Base-by-base conservation (phyloP, 2,797 vertebrate genomes). In the Zenarchopterus dispar region DNA sequence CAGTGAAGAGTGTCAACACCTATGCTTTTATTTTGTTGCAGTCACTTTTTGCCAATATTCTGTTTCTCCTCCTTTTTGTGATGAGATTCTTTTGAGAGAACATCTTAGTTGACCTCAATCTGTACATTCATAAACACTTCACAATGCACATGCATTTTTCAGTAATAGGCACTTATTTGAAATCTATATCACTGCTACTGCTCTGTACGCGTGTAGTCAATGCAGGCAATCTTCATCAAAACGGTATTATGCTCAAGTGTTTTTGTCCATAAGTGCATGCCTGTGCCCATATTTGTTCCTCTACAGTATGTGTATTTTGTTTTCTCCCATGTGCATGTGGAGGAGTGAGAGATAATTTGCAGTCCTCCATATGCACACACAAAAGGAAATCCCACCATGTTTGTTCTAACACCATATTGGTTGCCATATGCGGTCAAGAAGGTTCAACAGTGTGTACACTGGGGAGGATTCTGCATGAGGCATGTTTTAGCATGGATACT, bases 351-450 rank as follows among this genome's bases (percentile, higher is more conserved):
- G 50, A 67, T n/a, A 13, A 11, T 46, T 11, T 21, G 9, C 18
- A 13, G 44, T 46, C 33, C 33, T 36, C 33, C 33, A 3, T 13
- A 46, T 46, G 8, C 10, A 3, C 31, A 48, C 73, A 56, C 24
- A 36, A 54, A 64, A 51, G 10, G 49, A 26, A 58, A 24, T 47
- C 43, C 53, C 49, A 36, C 53, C 7, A 9, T 67, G 65, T 81
- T 83, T 62, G 80, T 71, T 77, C 56, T 45, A 23, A 69, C 15
- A 13, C 50, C 48, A 53, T 65, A 71, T 65, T 9, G 6, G 47
- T 56, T 56, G 19, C 70, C 47, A 57, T 53, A 59, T 65, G 39
- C 54, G 65, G 60, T 52, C 0, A 42, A 55, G 23, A 56, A 60
- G 63, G 66, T 70, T 77, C 58, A 67, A 45, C 42, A n/a, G 36